Evolutionary conservation across 2,113 vertebrate genomes (phyloP).

Genomic region (Zapus hudsonius): DNA sequence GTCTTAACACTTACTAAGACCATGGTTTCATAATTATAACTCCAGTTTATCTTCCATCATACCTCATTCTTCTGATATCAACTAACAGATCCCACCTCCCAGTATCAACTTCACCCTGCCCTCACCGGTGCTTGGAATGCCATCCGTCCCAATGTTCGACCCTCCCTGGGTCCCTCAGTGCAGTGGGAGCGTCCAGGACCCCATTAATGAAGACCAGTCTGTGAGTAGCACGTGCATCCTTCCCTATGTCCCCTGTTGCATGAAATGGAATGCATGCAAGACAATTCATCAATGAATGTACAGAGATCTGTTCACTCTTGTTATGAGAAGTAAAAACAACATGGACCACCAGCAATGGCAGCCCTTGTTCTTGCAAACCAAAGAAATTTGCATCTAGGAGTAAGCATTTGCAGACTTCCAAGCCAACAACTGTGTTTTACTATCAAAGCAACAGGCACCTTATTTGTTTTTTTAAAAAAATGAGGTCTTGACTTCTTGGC

Average conservation of each 20-base stretch:
- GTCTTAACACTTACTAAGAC: neutral
- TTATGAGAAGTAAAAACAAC: neutral
- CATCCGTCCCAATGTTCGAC: slow-evolving; percentile 98
- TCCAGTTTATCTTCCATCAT: neutral
- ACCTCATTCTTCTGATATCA: slow-evolving; percentile 36
- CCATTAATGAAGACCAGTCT: slow-evolving; percentile 98
- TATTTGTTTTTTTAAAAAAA: neutral
- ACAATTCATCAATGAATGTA: neutral
- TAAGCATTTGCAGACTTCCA: neutral
- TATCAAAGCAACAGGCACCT: neutral
- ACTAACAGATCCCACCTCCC: slow-evolving; percentile 94
- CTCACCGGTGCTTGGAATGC: slow-evolving; percentile 98
- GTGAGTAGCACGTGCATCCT: slow-evolving; percentile 86
- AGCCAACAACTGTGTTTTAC: neutral
- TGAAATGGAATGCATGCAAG: neutral
- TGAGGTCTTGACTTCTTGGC: slow-evolving; percentile 3
- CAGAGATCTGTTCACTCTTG: neutral
- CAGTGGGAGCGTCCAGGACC: slow-evolving; percentile 96
- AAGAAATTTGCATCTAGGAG: neutral
- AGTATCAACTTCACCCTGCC: slow-evolving; percentile 99
- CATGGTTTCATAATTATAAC: neutral
- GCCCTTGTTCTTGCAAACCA: neutral
- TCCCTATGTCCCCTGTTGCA: neutral
- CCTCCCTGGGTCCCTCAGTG: slow-evolving; percentile 99
- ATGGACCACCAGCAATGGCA: neutral